These are phyloP conservation scores for Mustelus asterias DNA, from an alignment of 2,113 vertebrate species.

Conservation along the genomic window DNA sequence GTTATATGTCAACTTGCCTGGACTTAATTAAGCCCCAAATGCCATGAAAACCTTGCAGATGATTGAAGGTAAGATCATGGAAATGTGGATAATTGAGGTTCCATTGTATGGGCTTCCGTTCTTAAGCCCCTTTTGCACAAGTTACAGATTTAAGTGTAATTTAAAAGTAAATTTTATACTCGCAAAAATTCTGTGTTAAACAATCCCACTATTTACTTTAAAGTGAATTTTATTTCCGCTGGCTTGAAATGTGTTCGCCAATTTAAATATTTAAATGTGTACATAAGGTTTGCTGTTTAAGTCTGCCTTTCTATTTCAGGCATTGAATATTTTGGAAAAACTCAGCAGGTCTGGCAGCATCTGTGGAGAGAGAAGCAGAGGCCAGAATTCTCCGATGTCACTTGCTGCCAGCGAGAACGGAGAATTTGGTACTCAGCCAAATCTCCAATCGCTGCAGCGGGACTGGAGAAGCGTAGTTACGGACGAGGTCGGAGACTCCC, in stretches of 20 bases:
- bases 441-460: no score
- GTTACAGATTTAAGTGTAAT: not conserved
- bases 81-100: conserved; percentile 6
- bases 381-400: no score
- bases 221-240: not conserved
- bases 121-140: not conserved
- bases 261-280: not conserved
- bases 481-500: no score
- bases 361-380: no score
- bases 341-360: not conserved
- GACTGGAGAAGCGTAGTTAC: no score
- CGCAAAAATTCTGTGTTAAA: not conserved
- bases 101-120: not conserved
- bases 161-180: not conserved
- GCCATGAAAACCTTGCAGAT: not conserved
- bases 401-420: no score
- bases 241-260: not conserved
- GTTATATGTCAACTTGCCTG: not conserved
- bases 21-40: not conserved
- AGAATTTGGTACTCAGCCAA: no score
- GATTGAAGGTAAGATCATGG: not conserved
- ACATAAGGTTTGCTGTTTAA: not conserved
- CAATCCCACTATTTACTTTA: not conserved
- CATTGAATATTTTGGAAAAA: not conserved
- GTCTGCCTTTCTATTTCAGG: conserved; percentile 2